These are phyloP conservation scores for Crypturellus undulatus DNA, from an alignment of 2,113 vertebrate species.

Conservation along the genomic window DNA sequence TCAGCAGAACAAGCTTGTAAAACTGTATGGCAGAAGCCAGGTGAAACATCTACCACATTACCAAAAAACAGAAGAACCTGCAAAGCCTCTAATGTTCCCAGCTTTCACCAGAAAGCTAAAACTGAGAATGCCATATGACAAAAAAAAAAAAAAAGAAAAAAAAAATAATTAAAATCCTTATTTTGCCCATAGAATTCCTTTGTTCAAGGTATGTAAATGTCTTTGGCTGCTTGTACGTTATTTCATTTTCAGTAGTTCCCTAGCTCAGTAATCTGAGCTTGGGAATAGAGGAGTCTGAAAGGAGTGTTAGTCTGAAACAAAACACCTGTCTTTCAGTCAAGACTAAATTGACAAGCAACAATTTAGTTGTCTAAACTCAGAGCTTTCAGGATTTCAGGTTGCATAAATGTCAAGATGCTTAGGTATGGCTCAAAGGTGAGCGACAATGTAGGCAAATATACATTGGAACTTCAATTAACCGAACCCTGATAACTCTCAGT, in stretches of 20 bases:
- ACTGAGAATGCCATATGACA: conserved; percentile 39
- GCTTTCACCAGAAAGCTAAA: conserved; percentile 17
- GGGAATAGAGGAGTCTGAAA: conserved; percentile 73
- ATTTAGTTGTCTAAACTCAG: conserved; percentile 85
- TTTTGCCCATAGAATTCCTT: conserved; percentile 53
- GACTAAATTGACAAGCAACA: conserved; percentile 83
- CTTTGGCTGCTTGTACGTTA: background rate
- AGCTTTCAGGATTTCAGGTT: conserved; percentile 82
- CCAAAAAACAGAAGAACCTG: conserved; percentile 7
- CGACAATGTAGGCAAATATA: conserved; percentile 75
- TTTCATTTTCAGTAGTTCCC: conserved; percentile 41
- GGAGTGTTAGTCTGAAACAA: conserved; percentile 79
- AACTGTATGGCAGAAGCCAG: background rate
- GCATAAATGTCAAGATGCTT: conserved; percentile 81
- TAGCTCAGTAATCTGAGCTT: conserved; percentile 60
- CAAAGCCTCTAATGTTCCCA: conserved; percentile 11
- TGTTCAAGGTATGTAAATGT: conserved; percentile 48
- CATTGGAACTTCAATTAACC: conserved; percentile 66
- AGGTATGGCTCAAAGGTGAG: conserved; percentile 81
- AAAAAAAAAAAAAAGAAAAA: conserved; percentile 31
- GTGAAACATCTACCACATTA: background rate
- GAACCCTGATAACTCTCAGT: conserved; percentile 58
- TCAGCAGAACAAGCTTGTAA: background rate
- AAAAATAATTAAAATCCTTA: conserved; percentile 47
- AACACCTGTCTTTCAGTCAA: conserved; percentile 83